Evolutionary conservation across 2,797 vertebrate genomes (phyloP).

Genomic region (Bovichtus variegatus): DNA sequence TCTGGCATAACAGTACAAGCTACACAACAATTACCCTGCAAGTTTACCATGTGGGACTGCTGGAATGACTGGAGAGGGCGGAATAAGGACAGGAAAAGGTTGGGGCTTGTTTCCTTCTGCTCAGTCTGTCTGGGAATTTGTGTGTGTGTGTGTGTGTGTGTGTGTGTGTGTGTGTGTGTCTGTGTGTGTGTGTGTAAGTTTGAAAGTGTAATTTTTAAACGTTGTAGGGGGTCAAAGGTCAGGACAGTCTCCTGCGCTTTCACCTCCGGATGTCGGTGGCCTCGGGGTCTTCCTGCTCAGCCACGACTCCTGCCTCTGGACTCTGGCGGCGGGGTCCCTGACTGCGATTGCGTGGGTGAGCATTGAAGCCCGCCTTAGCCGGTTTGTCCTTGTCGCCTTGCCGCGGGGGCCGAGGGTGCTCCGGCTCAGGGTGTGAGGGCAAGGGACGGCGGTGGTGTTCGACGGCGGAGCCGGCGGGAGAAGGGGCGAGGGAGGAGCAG

Average conservation of each 20-base stretch:
- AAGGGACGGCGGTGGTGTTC: conserved; percentile 72
- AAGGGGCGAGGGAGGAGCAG: conserved; percentile 86
- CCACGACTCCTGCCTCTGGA: conserved; percentile 83
- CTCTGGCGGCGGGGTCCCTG: conserved; percentile 86
- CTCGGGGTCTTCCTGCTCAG: conserved; percentile 91
- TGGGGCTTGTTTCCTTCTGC: conserved; percentile 74
- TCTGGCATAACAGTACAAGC: conserved; percentile 89
- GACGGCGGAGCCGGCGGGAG: conserved; percentile 62
- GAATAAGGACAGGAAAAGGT: conserved; percentile 81
- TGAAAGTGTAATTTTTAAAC: conserved; percentile 70
- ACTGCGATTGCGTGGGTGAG: conserved; percentile 84
- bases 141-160: conserved; percentile 48
- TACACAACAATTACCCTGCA: conserved; percentile 91
- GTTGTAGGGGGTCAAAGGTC: conserved; percentile 53
- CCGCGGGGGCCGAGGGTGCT: conserved; percentile 77
- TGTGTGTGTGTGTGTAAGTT: conserved; percentile 44
- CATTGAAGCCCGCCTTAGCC: conserved; percentile 84
- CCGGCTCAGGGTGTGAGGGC: conserved; percentile 81
- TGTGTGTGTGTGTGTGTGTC: conserved; percentile 13
- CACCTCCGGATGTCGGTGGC: conserved; percentile 95
- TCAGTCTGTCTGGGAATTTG: conserved; percentile 79
- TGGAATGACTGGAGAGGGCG: conserved; percentile 94
- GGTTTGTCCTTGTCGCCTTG: conserved; percentile 89
- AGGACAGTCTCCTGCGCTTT: conserved; percentile 78
- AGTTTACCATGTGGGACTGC: conserved; percentile 91